Conservation (phyloP, 53 echinoderm and acorn worm genomes). For the Zoroaster sp. region DNA sequence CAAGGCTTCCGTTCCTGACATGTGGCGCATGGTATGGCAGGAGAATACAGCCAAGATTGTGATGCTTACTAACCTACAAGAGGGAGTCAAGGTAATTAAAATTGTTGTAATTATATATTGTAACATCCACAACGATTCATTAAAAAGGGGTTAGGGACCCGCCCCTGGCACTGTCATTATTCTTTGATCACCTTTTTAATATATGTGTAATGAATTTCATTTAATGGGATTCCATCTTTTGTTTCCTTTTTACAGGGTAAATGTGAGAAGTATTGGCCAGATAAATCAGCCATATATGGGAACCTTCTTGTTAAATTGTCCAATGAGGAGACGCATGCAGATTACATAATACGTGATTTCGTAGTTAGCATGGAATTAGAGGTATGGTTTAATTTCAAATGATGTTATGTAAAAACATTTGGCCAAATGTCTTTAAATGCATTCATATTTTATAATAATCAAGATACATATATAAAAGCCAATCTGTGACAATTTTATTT, state of each 20-base stretch:
- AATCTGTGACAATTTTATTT: too few relatives aligned
- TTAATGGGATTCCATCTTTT: background rate
- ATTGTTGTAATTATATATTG: background rate
- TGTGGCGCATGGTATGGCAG: conserved; percentile 34
- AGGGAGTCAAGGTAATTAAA: background rate
- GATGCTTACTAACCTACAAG: conserved; percentile 21
- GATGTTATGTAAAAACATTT: background rate
- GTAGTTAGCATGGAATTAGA: background rate
- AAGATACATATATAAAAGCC: too few relatives aligned
- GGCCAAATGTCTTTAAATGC: background rate
- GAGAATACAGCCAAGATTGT: conserved; percentile 21
- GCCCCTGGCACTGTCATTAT: background rate
- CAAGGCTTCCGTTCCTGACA: background rate
- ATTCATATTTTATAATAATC: too few relatives aligned
- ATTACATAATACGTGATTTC: conserved; percentile 35
- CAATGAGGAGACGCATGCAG: background rate
- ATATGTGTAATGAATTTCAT: background rate
- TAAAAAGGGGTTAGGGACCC: background rate
- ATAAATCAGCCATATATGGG: conserved; percentile 45
- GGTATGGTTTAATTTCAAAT: background rate
- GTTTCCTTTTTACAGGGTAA: background rate
- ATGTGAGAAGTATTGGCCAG: conserved; percentile 68
- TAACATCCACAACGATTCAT: background rate
- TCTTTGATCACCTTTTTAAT: background rate
- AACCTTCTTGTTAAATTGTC: conserved; percentile 24